Base-by-base conservation (phyloP, 2,888 invertebrate species). In the Ophion ellenae region DNA sequence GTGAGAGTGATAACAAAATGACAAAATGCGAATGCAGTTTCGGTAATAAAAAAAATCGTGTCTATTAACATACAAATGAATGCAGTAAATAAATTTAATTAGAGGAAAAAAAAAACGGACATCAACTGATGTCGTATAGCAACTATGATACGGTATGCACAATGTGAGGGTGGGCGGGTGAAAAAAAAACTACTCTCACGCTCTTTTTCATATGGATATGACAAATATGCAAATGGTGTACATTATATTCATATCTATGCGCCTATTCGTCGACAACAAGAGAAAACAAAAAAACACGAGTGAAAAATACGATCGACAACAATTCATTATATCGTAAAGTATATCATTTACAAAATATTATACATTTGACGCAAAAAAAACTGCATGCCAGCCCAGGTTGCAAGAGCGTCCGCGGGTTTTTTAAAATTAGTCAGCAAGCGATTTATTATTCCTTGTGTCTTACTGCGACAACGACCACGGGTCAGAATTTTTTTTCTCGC, bases 241-340 rank as follows among this genome's bases (percentile, higher is more conserved):
- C 88, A 90, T 59, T 86, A 89, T 87, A 53, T 53, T 87, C 89
- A 89, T 86, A 90, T 83, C 88, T 81, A 88, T 87, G 89, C 87
- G 88, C 86, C 86, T 81, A 82, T 83, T 59, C 83, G 84, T 83
- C 78, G 88, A 74, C 77, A 61, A 36, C 69, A 86, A 85, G 85
- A 78, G 86, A 87, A 87, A 81, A 71, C 70, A 80, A 81, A 86
- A 86, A 83, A 87, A 83, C 66, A 66, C 73, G 83, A 45, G 78
- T 28, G 95, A 95, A 94, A 87, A 86, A 85, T 94, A 95, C 94
- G 94, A 95, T 94, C 86, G 87, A 85, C 93, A 17, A 81, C 59
- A 71, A 86, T 75, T 84, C 67, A 64, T 73, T 73, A 59, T 73
- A 66, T 69, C 59, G 64, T 78, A 75, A 79, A 75, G 63, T 83